Evolutionary conservation across 2,888 invertebrate genomes (phyloP).

Genomic region (Eristalinus aeneus): DNA sequence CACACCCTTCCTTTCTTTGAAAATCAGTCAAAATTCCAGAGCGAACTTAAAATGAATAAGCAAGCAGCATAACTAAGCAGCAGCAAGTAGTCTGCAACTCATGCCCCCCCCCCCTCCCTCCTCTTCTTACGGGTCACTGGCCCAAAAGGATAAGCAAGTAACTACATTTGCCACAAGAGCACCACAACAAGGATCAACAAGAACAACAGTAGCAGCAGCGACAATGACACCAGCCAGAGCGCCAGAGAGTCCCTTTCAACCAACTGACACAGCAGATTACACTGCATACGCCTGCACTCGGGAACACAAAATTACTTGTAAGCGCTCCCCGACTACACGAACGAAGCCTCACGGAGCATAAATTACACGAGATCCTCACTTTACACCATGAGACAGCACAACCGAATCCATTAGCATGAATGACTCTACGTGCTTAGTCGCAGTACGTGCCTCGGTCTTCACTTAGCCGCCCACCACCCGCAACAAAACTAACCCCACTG

Average conservation of each 20-base stretch:
- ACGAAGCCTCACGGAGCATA: not conserved
- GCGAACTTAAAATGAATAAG: not conserved
- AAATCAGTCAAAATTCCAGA: not conserved
- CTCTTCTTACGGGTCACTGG: not conserved
- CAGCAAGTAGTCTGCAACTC: not conserved
- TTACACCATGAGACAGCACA: conserved; percentile 1
- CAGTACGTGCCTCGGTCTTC: not conserved
- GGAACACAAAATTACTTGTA: not conserved
- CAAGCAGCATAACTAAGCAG: not conserved
- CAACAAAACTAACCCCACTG: not conserved
- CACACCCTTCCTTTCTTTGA: not conserved
- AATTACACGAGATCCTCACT: not conserved
- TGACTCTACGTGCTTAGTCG: conserved; percentile 1
- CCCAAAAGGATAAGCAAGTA: not conserved
- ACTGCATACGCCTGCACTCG: not conserved
- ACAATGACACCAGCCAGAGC: not conserved
- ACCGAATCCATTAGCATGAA: conserved; percentile 6
- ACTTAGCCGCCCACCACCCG: not conserved
- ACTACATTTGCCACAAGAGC: not conserved
- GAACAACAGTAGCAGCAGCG: not conserved
- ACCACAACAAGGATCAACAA: not conserved
- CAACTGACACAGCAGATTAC: not conserved
- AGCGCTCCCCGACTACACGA: not conserved
- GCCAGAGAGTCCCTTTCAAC: not conserved
- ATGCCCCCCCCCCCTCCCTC: not conserved